phyloP scores from a whole-genome alignment of 2,888 invertebrate species.

The Rhagophthalmus giganteus region DNA sequence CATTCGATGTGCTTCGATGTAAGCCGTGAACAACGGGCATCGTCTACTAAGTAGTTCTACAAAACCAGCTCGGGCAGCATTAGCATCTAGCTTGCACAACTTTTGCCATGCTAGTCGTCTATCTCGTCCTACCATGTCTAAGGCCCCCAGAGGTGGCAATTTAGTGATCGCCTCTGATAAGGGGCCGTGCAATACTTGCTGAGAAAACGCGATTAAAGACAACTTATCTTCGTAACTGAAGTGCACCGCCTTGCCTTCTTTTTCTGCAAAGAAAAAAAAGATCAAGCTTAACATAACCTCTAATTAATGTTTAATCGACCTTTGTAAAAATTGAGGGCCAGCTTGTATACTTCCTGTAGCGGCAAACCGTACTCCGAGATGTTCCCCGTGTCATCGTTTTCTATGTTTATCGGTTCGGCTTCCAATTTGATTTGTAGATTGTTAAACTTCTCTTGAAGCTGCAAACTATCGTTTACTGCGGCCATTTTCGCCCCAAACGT shows the following conservation, averaged over 20 bases:
- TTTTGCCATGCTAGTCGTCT: constrained; percentile 92
- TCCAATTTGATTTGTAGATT: constrained; percentile 40
- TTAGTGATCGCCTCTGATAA: constrained; percentile 68
- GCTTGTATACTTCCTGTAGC: constrained; percentile 80
- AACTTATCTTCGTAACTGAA: constrained; percentile 92
- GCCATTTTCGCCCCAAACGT: constrained; percentile 40
- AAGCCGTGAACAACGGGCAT: constrained; percentile 89
- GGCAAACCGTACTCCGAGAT: constrained; percentile 66
- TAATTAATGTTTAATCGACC: constrained; percentile 68
- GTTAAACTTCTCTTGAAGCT: constrained; percentile 46
- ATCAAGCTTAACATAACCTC: no score
- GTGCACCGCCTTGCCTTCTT: constrained; percentile 96
- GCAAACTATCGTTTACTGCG: constrained; percentile 44
- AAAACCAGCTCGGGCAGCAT: constrained; percentile 91
- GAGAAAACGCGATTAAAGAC: constrained; percentile 87
- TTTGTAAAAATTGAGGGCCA: constrained; percentile 90
- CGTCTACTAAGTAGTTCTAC: constrained; percentile 81
- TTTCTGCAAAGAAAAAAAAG: constrained; percentile 69
- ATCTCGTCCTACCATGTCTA: constrained; percentile 95
- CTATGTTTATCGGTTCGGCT: constrained; percentile 23
- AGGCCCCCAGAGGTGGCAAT: constrained; percentile 80
- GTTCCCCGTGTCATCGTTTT: constrained; percentile 41
- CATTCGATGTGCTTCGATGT: constrained; percentile 86
- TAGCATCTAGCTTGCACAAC: constrained; percentile 80
- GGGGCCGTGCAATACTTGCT: constrained; percentile 87